phyloP scores from a whole-genome alignment of 2,888 invertebrate genomes.

The Philereme vetulata region DNA sequence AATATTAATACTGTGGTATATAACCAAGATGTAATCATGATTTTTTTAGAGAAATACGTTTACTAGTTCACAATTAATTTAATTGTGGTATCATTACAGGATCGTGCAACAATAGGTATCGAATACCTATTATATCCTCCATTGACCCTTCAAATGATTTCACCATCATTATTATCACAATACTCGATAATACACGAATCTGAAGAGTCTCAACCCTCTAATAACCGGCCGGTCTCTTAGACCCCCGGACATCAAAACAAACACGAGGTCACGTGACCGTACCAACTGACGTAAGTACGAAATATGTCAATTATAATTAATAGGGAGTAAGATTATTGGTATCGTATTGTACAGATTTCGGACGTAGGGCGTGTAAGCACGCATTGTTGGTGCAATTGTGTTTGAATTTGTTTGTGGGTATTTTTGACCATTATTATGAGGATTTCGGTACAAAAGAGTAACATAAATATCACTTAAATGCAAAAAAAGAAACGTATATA shows the following conservation, averaged over 20 bases:
- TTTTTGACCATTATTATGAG: conserved; percentile 16
- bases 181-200: conserved; percentile 40
- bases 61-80: too few species aligned
- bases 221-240: conserved; percentile 56
- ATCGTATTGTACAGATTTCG: conserved; percentile 60
- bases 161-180: conserved; percentile 20
- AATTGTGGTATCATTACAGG: too few species aligned
- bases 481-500: too few species aligned
- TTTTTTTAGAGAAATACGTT: too few species aligned
- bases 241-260: conserved; percentile 79
- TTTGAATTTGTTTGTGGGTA: conserved; percentile 34
- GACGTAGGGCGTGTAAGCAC: conserved; percentile 43
- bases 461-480: background rate
- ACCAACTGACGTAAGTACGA: conserved; percentile 72
- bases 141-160: background rate
- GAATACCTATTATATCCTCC: background rate
- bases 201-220: conserved; percentile 54
- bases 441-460: conserved; percentile 15
- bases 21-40: too few species aligned
- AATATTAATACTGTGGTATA: too few species aligned
- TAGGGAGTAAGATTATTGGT: conserved; percentile 71
- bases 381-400: conserved; percentile 36
- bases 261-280: conserved; percentile 71
- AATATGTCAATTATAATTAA: conserved; percentile 84
- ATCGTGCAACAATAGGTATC: background rate